Evolutionary conservation across 1,140 invertebrate species (phyloP).

Genomic region (Trypoxylus dichotomus): DNA sequence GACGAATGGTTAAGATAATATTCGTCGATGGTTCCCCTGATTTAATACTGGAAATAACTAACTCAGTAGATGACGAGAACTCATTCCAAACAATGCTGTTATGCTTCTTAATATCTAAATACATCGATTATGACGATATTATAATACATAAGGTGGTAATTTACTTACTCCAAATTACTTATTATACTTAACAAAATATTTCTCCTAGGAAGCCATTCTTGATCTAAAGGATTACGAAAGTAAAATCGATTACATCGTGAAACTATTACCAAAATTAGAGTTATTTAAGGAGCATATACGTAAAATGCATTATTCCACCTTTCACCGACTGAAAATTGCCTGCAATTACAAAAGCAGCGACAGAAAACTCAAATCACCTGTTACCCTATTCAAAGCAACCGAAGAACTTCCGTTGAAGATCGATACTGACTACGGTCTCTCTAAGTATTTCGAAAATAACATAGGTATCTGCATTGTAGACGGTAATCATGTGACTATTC

Average conservation of each 20-base stretch:
- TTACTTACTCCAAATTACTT: too few relatives aligned
- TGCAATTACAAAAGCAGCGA: slow-evolving; percentile 56
- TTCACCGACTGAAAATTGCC: too few relatives aligned
- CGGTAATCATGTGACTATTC: slow-evolving; percentile 72
- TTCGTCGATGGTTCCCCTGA: slow-evolving; percentile 63
- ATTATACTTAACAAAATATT: too few relatives aligned
- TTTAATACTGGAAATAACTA: slow-evolving; percentile 56
- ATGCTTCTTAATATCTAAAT: slow-evolving; percentile 56
- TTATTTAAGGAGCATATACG: not conserved
- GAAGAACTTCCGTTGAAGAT: slow-evolving; percentile 55
- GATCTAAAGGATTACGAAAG: too few relatives aligned
- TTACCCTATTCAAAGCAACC: slow-evolving; percentile 66
- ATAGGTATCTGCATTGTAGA: slow-evolving; percentile 62
- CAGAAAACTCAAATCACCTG: slow-evolving; percentile 59
- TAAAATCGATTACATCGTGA: not conserved
- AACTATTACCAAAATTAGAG: not conserved
- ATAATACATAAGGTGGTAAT: slow-evolving; percentile 54
- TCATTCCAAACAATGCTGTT: slow-evolving; percentile 58
- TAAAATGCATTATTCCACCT: too few relatives aligned
- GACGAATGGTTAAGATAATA: slow-evolving; percentile 58
- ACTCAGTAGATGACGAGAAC: slow-evolving; percentile 53
- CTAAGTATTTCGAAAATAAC: slow-evolving; percentile 56
- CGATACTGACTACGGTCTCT: slow-evolving; percentile 67
- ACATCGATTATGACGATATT: slow-evolving; percentile 58
- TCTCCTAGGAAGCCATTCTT: not conserved